These are phyloP conservation scores for Sphenodon punctatus DNA, from an alignment of 2,797 vertebrate species.

Conservation along the genomic window DNA sequence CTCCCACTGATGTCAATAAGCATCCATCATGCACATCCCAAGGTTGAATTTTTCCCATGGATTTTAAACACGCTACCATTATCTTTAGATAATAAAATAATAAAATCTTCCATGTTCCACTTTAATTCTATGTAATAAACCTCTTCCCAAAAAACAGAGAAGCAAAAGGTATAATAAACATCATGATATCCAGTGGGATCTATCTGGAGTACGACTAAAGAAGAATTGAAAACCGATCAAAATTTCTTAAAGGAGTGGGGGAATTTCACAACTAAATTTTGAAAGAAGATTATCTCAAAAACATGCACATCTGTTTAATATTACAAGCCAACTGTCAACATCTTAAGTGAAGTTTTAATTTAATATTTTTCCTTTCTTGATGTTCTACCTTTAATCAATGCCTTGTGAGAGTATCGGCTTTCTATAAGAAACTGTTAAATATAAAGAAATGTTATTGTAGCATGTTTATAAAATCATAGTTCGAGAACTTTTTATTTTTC, in stretches of 20 bases:
- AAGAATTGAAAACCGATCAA: conserved; percentile 74
- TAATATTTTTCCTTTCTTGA: conserved; percentile 98
- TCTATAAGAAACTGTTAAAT: conserved; percentile 96
- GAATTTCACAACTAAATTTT: conserved; percentile 68
- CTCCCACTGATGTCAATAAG: background rate
- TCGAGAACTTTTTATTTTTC: conserved; percentile 86
- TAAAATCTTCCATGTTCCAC: background rate
- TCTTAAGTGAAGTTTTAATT: conserved; percentile 98
- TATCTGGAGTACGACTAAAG: conserved; percentile 56
- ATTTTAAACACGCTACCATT: background rate
- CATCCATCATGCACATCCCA: background rate
- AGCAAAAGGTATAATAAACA: conserved; percentile 18
- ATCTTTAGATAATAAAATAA: background rate
- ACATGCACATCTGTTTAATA: conserved; percentile 94
- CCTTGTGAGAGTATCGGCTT: conserved; percentile 95
- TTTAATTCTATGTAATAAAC: conserved; percentile 4
- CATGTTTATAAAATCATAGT: conserved; percentile 98
- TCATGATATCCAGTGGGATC: conserved; percentile 1
- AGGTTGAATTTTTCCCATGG: background rate
- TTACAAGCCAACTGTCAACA: conserved; percentile 95
- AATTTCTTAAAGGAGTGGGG: conserved; percentile 57
- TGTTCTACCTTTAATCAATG: conserved; percentile 98
- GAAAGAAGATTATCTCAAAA: conserved; percentile 78
- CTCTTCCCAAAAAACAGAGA: background rate
- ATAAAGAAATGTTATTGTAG: conserved; percentile 99